Evolutionary conservation across 2,113 vertebrate species (phyloP), one percentile per base, ranked within the genome.

Genomic region (Camelus dromedarius): DNA sequence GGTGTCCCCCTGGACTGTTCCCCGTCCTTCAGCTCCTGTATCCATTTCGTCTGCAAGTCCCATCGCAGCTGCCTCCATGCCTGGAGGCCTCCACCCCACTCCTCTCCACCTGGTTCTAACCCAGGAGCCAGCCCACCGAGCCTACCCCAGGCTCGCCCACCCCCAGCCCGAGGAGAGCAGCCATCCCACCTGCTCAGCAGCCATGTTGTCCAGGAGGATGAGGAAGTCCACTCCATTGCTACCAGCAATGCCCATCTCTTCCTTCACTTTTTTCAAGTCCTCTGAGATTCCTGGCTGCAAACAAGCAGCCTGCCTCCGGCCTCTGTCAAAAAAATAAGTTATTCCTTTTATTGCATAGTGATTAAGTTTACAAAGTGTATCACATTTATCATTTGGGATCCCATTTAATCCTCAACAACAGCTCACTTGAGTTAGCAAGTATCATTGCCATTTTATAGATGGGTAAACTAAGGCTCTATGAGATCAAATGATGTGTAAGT

Each of bases 161-260:
- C 6, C 52, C 30, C 80, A 6, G 32, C n/a, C 38, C 4, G 0
- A 18, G 62, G 18, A 46, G 82, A 48, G 0, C 1, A 38, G 90
- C 48, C 22, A 9, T n/a, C 97, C 98, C 96, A 99, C 99, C 99
- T 99, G 98, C 98, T 99, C 99, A 54, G 99, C 99, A 95, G 98
- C 98, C 98, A 99, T 96, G 96, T 99, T 99, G 97, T 99, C 99
- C 6, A 99, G 98, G 93, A 99, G 99, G 91, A 98, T 88, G 96
- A 99, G 98, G 98, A 99, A 99, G 97, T 99, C 99, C 54, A 99
- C 94, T 3, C 75, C 76, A 1, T 99, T 96, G n/a, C 98, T 97
- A 54, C 42, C 58, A 30, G 97, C 93, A n/a, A 99, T 98, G 86
- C 99, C 99, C 98, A 99, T 89, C 5, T 89, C 98, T 3, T 96